Evolutionary conservation across 2,113 vertebrate genomes (phyloP).

Genomic region (Bubo bubo): DNA sequence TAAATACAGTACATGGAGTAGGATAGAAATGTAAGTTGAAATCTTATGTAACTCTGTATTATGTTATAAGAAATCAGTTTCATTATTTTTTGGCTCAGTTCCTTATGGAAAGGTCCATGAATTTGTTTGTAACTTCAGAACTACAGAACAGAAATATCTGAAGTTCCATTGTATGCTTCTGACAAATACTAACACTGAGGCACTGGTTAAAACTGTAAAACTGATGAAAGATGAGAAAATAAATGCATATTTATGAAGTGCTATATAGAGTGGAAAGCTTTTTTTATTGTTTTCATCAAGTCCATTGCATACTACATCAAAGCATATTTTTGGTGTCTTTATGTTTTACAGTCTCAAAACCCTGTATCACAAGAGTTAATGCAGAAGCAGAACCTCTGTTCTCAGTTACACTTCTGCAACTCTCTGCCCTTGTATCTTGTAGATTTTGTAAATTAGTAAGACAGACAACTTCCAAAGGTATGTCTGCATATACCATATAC

Average conservation of each 20-base stretch:
- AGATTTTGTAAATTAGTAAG: background rate
- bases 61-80: constrained; percentile 14
- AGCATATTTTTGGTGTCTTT: background rate
- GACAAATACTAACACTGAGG: background rate
- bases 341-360: background rate
- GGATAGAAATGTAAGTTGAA: constrained; percentile 26
- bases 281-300: background rate
- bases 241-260: constrained; percentile 61
- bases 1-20: constrained; percentile 59
- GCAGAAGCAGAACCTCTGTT: background rate
- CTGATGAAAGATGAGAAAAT: constrained; percentile 47
- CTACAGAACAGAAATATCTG: constrained; percentile 1
- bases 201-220: constrained; percentile 48
- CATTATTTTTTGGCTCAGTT: constrained; percentile 6
- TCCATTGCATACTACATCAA: background rate
- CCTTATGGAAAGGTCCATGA: background rate
- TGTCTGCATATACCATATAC: background rate
- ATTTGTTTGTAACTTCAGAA: constrained; percentile 49
- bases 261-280: background rate
- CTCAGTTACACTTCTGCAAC: background rate
- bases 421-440: background rate
- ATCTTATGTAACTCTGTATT: constrained; percentile 49
- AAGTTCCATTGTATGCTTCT: constrained; percentile 28
- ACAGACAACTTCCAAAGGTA: background rate
- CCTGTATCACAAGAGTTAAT: background rate